Evolutionary conservation across 37 sponge, comb jelly and placozoan species (phyloP).

Genomic region (Chondrosia reniformis): DNA sequence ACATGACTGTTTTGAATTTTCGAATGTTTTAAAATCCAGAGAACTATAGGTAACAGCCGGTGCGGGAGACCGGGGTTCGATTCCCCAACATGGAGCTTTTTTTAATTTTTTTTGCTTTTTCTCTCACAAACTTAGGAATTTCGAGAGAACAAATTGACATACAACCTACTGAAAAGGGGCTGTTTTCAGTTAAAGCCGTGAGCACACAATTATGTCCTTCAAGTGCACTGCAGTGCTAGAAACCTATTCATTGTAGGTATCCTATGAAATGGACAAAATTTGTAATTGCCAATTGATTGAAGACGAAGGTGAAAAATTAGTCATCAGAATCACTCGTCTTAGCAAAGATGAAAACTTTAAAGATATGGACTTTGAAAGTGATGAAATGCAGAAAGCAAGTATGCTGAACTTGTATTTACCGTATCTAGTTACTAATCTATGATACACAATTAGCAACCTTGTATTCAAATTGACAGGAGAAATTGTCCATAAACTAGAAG

Average conservation of each 20-base stretch:
- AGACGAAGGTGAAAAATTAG: constrained; percentile 31
- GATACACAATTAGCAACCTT: too few relatives aligned
- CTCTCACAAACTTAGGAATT: constrained; percentile 36
- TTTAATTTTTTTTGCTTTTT: too few relatives aligned
- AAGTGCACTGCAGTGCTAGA: not conserved
- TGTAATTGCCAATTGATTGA: constrained; percentile 65
- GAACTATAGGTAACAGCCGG: too few relatives aligned
- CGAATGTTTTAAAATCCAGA: too few relatives aligned
- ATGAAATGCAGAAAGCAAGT: not conserved
- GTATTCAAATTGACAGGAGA: too few relatives aligned
- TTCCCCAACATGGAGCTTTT: too few relatives aligned
- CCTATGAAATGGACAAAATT: constrained; percentile 61
- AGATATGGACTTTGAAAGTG: constrained; percentile 63
- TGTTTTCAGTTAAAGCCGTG: constrained; percentile 12
- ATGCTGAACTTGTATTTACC: too few relatives aligned
- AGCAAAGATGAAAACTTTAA: constrained; percentile 59
- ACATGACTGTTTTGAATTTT: too few relatives aligned
- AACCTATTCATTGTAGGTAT: constrained; percentile 27
- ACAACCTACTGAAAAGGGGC: constrained; percentile 44
- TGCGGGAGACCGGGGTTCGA: too few relatives aligned
- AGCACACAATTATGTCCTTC: not conserved
- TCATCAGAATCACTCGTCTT: constrained; percentile 51
- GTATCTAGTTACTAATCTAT: too few relatives aligned
- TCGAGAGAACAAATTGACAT: constrained; percentile 63
- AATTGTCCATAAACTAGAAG: constrained; percentile 1